A percentile compares a stretch with the other conserved stretches of the same genome.
These are phyloP conservation scores for Lobophora halterata DNA, from an alignment of 2,888 invertebrate species.

Conservation along the genomic window DNA sequence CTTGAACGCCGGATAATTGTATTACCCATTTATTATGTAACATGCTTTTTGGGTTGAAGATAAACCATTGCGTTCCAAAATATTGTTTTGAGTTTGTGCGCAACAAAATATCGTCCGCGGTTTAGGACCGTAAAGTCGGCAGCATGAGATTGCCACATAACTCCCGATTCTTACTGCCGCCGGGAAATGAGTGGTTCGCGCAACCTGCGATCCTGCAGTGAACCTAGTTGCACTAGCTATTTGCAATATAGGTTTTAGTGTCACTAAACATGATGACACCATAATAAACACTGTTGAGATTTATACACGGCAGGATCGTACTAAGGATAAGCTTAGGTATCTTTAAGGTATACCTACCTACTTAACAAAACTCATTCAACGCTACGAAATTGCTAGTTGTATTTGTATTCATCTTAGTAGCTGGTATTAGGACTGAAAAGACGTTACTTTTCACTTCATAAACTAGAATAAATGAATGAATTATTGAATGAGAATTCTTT, in stretches of 20 bases:
- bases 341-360: too few species aligned
- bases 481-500: too few species aligned
- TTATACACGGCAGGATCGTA: conserved; percentile 1
- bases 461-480: too few species aligned
- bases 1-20: neutral
- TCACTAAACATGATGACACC: conserved; percentile 16
- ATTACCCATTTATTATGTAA: neutral
- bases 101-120: conserved; percentile 28
- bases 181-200: conserved; percentile 10
- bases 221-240: conserved; percentile 11
- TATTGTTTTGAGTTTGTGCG: conserved; percentile 20
- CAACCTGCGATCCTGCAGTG: neutral
- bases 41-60: conserved; percentile 4
- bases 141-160: conserved; percentile 33
- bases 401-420: too few species aligned
- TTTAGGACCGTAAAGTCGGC: conserved; percentile 31
- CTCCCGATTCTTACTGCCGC: conserved; percentile 21
- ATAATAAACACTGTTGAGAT: conserved; percentile 8
- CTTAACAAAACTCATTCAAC: too few species aligned
- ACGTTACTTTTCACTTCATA: too few species aligned
- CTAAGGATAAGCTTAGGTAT: too few species aligned
- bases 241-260: conserved; percentile 16
- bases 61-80: conserved; percentile 16
- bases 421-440: too few species aligned
- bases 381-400: too few species aligned